Conservation (phyloP, 2,888 invertebrate species). For the Brenthis ino region DNA sequence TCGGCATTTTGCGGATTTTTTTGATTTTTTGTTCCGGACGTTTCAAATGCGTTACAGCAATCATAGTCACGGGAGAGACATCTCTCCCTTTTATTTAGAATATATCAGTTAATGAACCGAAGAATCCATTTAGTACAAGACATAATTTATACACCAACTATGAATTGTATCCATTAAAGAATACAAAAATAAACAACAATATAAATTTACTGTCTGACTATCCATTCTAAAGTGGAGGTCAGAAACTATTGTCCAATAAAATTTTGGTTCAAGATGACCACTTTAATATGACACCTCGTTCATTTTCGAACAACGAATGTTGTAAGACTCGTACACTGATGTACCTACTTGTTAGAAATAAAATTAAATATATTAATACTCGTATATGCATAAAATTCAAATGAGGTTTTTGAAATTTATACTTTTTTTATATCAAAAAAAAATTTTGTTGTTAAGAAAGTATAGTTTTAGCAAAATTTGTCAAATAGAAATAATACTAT, state of each 20-base stretch:
- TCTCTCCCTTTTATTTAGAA: too few species aligned
- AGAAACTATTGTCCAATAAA: constrained; percentile 60
- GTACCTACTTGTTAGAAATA: not conserved
- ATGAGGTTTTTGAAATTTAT: too few species aligned
- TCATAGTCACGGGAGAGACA: too few species aligned
- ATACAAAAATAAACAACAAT: constrained; percentile 54
- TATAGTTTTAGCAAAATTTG: too few species aligned
- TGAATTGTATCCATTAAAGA: not conserved
- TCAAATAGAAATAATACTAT: too few species aligned
- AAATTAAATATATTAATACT: too few species aligned
- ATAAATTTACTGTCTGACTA: constrained; percentile 48
- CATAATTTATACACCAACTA: constrained; percentile 1
- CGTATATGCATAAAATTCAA: too few species aligned
- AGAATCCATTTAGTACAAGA: not conserved
- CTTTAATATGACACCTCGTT: constrained; percentile 3
- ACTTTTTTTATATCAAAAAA: too few species aligned
- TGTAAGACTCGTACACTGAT: not conserved
- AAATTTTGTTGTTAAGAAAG: too few species aligned
- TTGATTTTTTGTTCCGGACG: too few species aligned
- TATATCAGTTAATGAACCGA: not conserved
- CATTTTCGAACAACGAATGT: not conserved
- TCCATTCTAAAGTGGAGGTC: constrained; percentile 60
- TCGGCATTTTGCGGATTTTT: too few species aligned
- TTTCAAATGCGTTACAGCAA: too few species aligned
- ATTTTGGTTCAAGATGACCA: constrained; percentile 42